Conservation (phyloP, 2,113 vertebrate species). For the Heteronetta atricapilla region DNA sequence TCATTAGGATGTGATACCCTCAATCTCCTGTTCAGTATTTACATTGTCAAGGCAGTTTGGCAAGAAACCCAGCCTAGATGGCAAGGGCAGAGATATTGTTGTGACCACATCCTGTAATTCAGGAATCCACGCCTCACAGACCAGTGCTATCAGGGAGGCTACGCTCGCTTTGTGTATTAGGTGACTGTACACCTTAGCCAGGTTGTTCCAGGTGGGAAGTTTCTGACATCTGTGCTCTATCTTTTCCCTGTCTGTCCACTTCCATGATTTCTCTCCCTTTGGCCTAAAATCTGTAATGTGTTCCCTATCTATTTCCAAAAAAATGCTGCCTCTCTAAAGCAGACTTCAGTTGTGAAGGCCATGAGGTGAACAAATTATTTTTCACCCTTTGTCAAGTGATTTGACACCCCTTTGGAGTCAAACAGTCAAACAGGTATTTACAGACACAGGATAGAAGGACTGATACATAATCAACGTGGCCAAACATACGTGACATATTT, state of each 20-base stretch:
- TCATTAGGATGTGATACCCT: neutral
- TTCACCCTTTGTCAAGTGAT: neutral
- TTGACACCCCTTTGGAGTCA: neutral
- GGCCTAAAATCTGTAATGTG: accelerated
- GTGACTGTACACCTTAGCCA: neutral
- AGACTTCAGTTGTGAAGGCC: neutral
- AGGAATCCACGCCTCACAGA: neutral
- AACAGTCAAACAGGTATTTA: neutral
- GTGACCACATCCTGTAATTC: neutral
- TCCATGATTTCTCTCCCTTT: neutral
- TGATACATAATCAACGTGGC: neutral
- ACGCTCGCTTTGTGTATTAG: neutral
- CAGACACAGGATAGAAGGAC: neutral
- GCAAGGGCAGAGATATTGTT: neutral
- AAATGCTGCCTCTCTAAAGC: neutral
- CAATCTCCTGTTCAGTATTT: neutral
- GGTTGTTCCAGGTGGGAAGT: neutral
- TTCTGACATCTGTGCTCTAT: neutral
- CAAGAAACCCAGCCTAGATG: neutral
- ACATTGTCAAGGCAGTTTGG: accelerated
- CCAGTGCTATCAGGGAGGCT: neutral
- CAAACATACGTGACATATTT: neutral
- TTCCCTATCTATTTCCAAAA: neutral
- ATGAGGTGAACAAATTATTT: neutral
- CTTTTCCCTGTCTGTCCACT: neutral